These are phyloP conservation scores for Parazoanthus darwini DNA, from an alignment of 92 coral and sea anemone species.

Conservation along the genomic window DNA sequence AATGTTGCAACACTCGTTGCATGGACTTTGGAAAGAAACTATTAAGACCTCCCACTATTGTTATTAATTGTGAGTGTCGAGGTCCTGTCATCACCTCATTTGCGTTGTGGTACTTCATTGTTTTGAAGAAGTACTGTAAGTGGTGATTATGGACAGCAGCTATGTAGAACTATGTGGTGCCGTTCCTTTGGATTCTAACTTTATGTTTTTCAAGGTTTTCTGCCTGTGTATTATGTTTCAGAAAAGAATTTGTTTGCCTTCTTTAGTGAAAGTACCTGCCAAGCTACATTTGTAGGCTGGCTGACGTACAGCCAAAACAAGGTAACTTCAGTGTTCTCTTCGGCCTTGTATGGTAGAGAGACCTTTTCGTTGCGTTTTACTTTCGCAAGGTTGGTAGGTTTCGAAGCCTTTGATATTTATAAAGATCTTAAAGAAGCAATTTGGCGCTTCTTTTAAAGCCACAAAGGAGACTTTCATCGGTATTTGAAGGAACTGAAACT, in stretches of 20 bases:
- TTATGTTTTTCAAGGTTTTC: not conserved
- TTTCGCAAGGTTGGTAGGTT: not conserved
- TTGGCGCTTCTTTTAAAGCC: too few species aligned
- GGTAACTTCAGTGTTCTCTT: constrained; percentile 11
- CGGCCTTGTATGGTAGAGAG: not conserved
- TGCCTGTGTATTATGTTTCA: constrained; percentile 11
- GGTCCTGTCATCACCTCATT: too few species aligned
- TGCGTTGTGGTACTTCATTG: too few species aligned
- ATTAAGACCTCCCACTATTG: too few species aligned
- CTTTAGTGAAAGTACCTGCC: not conserved
- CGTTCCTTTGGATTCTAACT: not conserved
- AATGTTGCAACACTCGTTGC: too few species aligned
- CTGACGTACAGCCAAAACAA: not conserved
- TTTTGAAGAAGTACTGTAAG: too few species aligned
- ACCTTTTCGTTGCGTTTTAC: not conserved
- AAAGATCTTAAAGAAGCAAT: too few species aligned
- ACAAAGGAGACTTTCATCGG: too few species aligned
- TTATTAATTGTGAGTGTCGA: too few species aligned
- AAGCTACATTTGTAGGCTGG: not conserved
- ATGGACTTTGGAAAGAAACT: too few species aligned
- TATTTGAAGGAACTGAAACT: too few species aligned
- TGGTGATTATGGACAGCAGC: too few species aligned
- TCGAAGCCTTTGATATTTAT: not conserved
- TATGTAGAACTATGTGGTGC: not conserved
- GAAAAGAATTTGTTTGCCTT: not conserved